Base-by-base conservation (phyloP, 2,888 invertebrate species). In the Erebia ligea region DNA sequence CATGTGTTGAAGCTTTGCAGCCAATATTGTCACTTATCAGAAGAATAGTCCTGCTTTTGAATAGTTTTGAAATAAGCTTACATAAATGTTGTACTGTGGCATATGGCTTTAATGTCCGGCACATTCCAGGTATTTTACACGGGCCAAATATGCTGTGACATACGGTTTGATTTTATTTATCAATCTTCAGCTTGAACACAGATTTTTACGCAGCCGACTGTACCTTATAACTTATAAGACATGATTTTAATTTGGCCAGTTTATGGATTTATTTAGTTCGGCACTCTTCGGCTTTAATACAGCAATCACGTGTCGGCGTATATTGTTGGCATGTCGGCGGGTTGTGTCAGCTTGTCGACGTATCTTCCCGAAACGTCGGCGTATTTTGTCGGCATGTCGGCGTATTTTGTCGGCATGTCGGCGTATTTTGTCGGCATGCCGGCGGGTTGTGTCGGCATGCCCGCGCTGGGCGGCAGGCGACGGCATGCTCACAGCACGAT, bases 401-500 rank as follows among this genome's bases (percentile, higher is more conserved):
- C 45, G 50, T 11, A 13, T 50, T 50, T 15, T 50, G n/a, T 50
- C n/a, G 19, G 21, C 21, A 11, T 25, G 56, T 21, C 13, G 10
- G 21, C 56, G 50, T 15, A 1, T 50, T n/a, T 15, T 50, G 50
- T n/a, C 50, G 50, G 50, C 56, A 56, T 21, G 56, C 10, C 17
- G 52, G 17, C 54, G 54, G 34, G n/a, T 17, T 59, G n/a, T 17
- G 59, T 19, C 42, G 61, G 56, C 40, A 9, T 3, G 40, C 17
- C 17, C 19, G 13, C 45, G 61, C 19, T 42, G 11, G 11, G 42
- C 45, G 42, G 62, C 15, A 40, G 17, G 61, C 52, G 66, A 48
- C 42, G 15, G 25, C 75, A 70, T 78, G 79, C 80, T 84, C 80
- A 90, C 77, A 89, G 85, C 83, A 88, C 76, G 80, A 75, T 80